Evolutionary conservation across 2,888 invertebrate species (phyloP).

Genomic region (Argyra leucocephala): DNA sequence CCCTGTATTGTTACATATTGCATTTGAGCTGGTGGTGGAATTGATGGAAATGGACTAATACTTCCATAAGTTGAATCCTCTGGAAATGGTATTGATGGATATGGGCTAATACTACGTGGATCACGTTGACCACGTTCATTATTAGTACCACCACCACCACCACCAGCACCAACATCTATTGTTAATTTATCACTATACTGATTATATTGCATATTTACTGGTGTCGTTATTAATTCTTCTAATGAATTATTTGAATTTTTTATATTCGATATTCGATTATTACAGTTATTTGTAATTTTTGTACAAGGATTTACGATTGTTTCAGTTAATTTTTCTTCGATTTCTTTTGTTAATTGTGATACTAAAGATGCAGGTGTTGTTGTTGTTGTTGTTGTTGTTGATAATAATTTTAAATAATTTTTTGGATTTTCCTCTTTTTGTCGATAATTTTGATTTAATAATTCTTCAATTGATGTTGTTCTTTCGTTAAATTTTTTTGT

Average conservation of each 20-base stretch:
- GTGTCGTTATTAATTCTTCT: too few relatives aligned
- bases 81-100: conserved; percentile 12
- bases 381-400: conserved; percentile 18
- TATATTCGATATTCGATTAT: too few relatives aligned
- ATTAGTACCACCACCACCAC: too few relatives aligned
- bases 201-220: neutral
- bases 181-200: neutral
- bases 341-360: conserved; percentile 14
- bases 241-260: too few relatives aligned
- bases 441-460: conserved; percentile 18
- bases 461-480: conserved; percentile 22
- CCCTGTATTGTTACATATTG: conserved; percentile 41
- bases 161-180: conserved; percentile 6
- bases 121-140: too few relatives aligned
- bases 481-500: conserved; percentile 17
- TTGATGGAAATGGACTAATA: conserved; percentile 21
- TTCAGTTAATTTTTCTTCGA: conserved; percentile 1
- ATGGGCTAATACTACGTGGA: conserved; percentile 14
- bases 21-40: conserved; percentile 19
- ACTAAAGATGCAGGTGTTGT: too few relatives aligned
- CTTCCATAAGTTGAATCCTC: conserved; percentile 25
- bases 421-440: neutral
- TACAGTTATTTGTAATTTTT: too few relatives aligned
- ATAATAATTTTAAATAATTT: conserved; percentile 9
- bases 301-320: neutral